Base-by-base conservation (phyloP, 2,888 invertebrate species). In the Cheilosia soror region DNA sequence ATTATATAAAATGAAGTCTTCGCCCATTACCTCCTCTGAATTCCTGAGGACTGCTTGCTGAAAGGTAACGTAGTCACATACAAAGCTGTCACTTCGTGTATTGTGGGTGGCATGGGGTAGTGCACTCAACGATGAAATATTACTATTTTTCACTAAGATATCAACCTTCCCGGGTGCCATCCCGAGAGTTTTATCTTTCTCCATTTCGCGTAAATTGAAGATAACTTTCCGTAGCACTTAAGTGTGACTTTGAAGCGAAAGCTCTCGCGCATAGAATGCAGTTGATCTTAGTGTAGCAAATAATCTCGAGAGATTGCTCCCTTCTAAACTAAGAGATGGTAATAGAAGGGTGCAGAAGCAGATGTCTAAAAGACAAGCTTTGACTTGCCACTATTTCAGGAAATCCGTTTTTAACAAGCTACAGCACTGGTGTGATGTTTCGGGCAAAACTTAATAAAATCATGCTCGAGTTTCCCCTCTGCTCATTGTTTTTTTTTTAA, bases 161-260 rank as follows among this genome's bases (percentile, higher is more conserved):
- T 72, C 80, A 85, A 72, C 81, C 80, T 66, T 71, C 66, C 57
- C 57, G 71, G 37, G 51, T 81, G 76, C 72, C 85, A 81, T 72
- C 72, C 76, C 47, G 47, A 57, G 72, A 85, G 81, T 85, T 85
- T 81, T 72, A 85, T 85, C 80, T 77, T 80, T 63, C 81, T 77
- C 66, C 63, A 77, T 85, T 81, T 85, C 85, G 63, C 63, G 85
- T 72, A 81, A 77, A 85, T 81, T 85, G 81, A 81, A 81, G 85
- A 85, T 81, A 85, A 81, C 81, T 85, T 81, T 85, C 62, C 71
- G 66, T 68, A 63, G 72, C 80, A 81, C 81, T 85, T 80, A 85
- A 81, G 72, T 85, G 57, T 72, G 81, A 77, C 81, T 80, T 85
- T 81, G 72, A 76, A 81, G 33, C 49, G 51, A 81, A 68, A 72